Conservation (phyloP, 2,888 invertebrate species). For the Drosophila paramelanica region DNA sequence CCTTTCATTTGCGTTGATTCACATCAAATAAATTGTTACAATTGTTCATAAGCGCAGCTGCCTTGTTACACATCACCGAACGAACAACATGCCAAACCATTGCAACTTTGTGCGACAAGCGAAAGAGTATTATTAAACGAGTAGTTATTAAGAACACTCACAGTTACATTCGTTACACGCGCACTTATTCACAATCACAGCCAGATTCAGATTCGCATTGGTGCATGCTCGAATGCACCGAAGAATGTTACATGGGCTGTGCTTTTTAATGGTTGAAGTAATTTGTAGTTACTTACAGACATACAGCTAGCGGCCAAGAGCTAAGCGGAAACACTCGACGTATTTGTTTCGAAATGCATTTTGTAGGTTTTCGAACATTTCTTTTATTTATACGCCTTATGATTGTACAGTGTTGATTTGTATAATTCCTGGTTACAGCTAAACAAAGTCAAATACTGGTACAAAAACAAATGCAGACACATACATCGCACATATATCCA, state of each 20-base stretch:
- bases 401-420: slow-evolving; percentile 64
- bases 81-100: slow-evolving; percentile 57
- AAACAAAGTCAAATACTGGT: slow-evolving; percentile 45
- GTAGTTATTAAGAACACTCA: slow-evolving; percentile 6
- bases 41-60: slow-evolving; percentile 59
- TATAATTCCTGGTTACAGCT: slow-evolving; percentile 36
- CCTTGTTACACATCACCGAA: slow-evolving; percentile 75
- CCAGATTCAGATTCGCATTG: slow-evolving; percentile 4
- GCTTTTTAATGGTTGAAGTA: background rate
- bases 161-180: background rate
- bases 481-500: slow-evolving; percentile 14
- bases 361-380: slow-evolving; percentile 70
- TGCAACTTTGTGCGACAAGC: background rate
- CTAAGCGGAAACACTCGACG: slow-evolving; percentile 5
- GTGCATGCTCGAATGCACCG: slow-evolving; percentile 6
- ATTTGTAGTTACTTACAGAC: slow-evolving; percentile 1
- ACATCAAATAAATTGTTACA: background rate
- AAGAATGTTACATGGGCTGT: slow-evolving; percentile 1
- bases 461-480: slow-evolving; percentile 36
- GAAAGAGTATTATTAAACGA: background rate
- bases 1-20: background rate
- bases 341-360: slow-evolving; percentile 19
- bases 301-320: background rate
- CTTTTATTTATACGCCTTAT: slow-evolving; percentile 66
- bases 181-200: slow-evolving; percentile 7